A percentile compares a stretch with the other conserved stretches of the same genome.
These are phyloP conservation scores for Shinisaurus crocodilurus DNA, from an alignment of 2,113 vertebrate genomes.

Conservation along the genomic window DNA sequence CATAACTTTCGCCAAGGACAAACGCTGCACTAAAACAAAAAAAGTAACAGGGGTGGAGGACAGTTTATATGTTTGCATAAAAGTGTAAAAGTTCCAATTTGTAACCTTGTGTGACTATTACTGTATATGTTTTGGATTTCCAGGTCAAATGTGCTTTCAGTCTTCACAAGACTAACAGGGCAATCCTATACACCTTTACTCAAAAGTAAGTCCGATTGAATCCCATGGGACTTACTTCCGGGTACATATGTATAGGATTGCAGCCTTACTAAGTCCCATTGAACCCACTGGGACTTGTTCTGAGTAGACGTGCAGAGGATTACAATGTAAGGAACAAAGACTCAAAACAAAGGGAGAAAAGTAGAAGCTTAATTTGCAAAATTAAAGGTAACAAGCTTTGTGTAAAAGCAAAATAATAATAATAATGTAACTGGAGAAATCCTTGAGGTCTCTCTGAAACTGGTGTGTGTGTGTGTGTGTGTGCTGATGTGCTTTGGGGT, in stretches of 20 bases:
- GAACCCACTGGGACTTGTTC: not conserved
- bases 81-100: not conserved
- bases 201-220: not conserved
- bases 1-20: slow-evolving; percentile 27
- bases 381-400: not conserved
- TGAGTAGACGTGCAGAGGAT: not conserved
- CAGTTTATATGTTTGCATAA: not conserved
- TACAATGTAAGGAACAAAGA: slow-evolving; percentile 47
- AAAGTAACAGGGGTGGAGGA: slow-evolving; percentile 11
- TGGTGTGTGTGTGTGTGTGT: not conserved
- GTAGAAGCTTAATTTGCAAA: slow-evolving; percentile 40
- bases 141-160: slow-evolving; percentile 35
- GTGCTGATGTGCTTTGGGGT: not conserved
- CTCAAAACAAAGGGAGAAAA: slow-evolving; percentile 44
- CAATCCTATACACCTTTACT: not conserved
- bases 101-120: not conserved
- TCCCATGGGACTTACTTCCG: not conserved
- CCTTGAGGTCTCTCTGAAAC: not conserved
- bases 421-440: not conserved
- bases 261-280: not conserved
- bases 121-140: not conserved
- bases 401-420: not conserved
- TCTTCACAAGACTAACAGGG: not conserved
- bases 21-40: not conserved
- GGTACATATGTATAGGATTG: not conserved